Evolutionary conservation across 2,113 vertebrate genomes (phyloP), one percentile per base, ranked within the genome.

Genomic region (Aptenodytes patagonicus): DNA sequence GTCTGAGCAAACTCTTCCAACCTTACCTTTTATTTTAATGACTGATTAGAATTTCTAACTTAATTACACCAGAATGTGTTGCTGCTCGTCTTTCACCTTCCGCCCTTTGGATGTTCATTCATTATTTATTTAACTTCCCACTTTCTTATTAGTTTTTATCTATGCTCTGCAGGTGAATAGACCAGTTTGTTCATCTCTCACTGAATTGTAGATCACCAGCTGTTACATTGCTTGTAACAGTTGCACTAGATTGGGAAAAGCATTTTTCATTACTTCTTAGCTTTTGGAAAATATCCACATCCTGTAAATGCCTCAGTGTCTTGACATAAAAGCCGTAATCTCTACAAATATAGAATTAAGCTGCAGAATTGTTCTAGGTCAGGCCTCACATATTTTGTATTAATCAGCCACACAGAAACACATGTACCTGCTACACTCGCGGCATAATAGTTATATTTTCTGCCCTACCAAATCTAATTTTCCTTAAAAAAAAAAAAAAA

Each of bases 401-500:
- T 42, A 65, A 89, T 68, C 69, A 71, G 64, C 55, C 89, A 10
- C 71, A 66, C 9, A 62, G 21, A 69, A 47, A 66, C 24, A 71
- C 9, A 1, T 5, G 13, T 28, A 51, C n/a, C 55, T 52, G 38
- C 55, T 52, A 26, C 11, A 20, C 6, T 31, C 3, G 0, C 0
- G 2, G 32, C 70, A 24, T 11, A 68, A 26, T 0, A 5, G 7
- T 2, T 69, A 2, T 7, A 17, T 55, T 58, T 84, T 15, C 55
- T 69, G 42, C 7, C 8, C 16, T 10, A 18, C 2, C 19, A 40
- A 36, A 66, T 20, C 13, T 46, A 10, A 60, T 58, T 58, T 64
- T 44, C 36, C 19, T 49, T 28, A 32, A 57, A 49, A 68, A 44
- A 24, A 28, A 22, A 19, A 77, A 11, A 29, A 16, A 19, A n/a